Evolutionary conservation across 2,113 vertebrate species (phyloP).

Genomic region (Phyllostomus discolor): DNA sequence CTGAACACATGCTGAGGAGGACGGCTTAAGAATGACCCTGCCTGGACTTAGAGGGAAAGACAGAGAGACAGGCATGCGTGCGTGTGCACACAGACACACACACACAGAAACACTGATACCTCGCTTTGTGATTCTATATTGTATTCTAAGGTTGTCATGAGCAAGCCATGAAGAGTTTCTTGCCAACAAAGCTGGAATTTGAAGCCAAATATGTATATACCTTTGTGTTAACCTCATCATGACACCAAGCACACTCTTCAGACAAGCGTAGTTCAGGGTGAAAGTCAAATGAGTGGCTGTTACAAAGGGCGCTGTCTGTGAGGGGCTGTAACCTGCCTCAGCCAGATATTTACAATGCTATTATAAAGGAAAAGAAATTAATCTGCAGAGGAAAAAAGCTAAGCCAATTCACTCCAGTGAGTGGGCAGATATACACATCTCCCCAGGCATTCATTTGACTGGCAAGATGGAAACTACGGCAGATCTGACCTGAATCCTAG

Average conservation of each 20-base stretch:
- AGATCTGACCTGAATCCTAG: neutral
- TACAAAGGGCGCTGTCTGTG: neutral
- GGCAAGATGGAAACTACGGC: neutral
- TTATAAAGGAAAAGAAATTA: conserved; percentile 39
- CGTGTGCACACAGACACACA: neutral
- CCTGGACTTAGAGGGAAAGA: neutral
- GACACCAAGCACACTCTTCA: conserved; percentile 4
- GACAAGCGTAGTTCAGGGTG: neutral
- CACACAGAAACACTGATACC: neutral
- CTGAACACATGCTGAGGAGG: neutral
- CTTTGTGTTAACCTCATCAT: neutral
- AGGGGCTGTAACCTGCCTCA: neutral
- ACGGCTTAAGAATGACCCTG: neutral
- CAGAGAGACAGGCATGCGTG: neutral
- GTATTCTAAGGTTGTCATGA: neutral
- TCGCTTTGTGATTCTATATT: neutral
- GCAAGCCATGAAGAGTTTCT: neutral
- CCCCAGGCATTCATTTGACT: neutral
- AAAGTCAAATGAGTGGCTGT: neutral
- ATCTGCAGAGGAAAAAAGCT: neutral
- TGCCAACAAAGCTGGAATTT: neutral
- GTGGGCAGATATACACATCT: neutral
- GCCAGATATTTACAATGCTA: conserved; percentile 11
- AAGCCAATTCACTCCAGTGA: neutral
- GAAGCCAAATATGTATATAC: neutral